A percentile compares a stretch with the other conserved stretches of the same genome.
These are phyloP conservation scores for Suncus etruscus DNA, from an alignment of 2,113 vertebrate species.

Conservation along the genomic window DNA sequence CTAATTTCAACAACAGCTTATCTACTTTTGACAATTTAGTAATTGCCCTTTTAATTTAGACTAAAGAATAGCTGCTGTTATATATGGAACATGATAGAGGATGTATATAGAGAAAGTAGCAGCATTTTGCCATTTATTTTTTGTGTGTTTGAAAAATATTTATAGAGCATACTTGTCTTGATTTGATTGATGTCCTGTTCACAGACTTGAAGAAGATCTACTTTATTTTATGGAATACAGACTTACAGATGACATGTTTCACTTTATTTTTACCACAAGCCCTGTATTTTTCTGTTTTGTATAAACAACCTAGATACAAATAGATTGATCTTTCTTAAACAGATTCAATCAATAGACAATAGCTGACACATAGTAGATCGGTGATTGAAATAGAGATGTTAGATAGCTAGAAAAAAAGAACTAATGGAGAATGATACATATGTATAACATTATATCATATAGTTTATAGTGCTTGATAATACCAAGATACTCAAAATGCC, in stretches of 20 bases:
- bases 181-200: not conserved
- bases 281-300: not conserved
- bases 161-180: not conserved
- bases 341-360: not conserved
- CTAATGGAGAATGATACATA: too few species aligned
- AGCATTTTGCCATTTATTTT: not conserved
- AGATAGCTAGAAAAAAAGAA: too few species aligned
- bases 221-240: not conserved
- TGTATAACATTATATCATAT: too few species aligned
- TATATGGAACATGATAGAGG: not conserved
- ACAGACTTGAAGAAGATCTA: not conserved
- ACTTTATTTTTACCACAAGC: not conserved
- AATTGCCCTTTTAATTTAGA: not conserved
- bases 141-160: not conserved
- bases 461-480: too few species aligned
- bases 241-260: not conserved
- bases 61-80: constrained; percentile 15
- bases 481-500: too few species aligned
- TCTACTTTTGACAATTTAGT: not conserved
- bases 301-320: not conserved
- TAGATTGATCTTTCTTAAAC: not conserved
- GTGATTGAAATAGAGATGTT: too few species aligned
- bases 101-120: not conserved
- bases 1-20: not conserved
- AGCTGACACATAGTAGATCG: not conserved